Evolutionary conservation across 2,888 invertebrate genomes (phyloP).

Genomic region (Euproctis similis): DNA sequence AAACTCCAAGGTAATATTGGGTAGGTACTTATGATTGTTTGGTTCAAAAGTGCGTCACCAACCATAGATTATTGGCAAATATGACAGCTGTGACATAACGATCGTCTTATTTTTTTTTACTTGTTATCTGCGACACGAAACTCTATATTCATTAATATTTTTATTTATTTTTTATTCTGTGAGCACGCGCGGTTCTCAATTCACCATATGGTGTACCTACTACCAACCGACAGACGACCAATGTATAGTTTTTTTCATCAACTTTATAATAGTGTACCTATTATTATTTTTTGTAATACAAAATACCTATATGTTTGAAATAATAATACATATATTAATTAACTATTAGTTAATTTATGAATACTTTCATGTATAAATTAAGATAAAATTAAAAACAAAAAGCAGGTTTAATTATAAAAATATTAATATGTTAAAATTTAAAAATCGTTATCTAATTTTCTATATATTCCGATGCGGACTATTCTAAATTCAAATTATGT

Average conservation of each 20-base stretch:
- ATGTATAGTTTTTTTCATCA: conserved; percentile 16
- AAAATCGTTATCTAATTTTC: too few species aligned
- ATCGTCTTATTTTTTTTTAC: conserved; percentile 41
- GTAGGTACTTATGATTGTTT: conserved; percentile 8
- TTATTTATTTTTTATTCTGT: conserved; percentile 26
- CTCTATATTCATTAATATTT: conserved; percentile 58
- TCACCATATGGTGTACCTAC: conserved; percentile 59
- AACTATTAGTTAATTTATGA: too few species aligned
- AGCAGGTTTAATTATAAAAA: too few species aligned
- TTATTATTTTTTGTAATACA: too few species aligned
- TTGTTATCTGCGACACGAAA: conserved; percentile 52
- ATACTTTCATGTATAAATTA: too few species aligned
- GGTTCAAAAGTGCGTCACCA: conserved; percentile 46
- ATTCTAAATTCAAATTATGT: conserved; percentile 15
- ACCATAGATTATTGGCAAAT: conserved; percentile 63
- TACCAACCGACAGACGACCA: conserved; percentile 31
- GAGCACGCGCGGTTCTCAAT: conserved; percentile 67
- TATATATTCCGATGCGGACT: too few species aligned
- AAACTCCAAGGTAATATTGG: neutral
- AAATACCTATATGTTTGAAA: too few species aligned
- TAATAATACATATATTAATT: neutral
- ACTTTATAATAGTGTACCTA: too few species aligned
- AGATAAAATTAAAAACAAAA: too few species aligned
- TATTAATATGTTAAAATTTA: too few species aligned
- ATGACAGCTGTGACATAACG: conserved; percentile 53